Evolutionary conservation across 2,113 vertebrate species (phyloP).

Genomic region (Semicossyphus pulcher): DNA sequence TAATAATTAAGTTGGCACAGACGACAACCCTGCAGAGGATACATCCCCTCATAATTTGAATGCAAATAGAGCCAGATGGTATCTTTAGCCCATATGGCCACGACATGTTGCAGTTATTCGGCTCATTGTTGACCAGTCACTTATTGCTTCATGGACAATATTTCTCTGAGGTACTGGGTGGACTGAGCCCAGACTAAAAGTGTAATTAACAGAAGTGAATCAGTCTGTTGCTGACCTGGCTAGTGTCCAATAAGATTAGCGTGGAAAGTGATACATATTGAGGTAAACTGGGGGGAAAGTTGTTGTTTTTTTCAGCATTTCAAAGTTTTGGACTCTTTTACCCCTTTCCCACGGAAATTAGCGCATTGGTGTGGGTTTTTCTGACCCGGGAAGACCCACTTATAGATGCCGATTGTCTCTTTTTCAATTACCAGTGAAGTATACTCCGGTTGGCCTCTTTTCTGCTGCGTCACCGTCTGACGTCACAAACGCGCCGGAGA

Average conservation of each 20-base stretch:
- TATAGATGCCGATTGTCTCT: no score
- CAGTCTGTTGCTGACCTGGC: neutral
- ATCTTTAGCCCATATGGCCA: slow-evolving; percentile 31
- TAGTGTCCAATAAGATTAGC: slow-evolving; percentile 3
- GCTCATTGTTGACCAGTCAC: slow-evolving; percentile 28
- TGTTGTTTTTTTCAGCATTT: neutral
- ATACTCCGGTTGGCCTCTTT: no score
- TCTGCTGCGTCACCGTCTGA: no score
- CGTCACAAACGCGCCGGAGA: no score
- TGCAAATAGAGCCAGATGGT: slow-evolving; percentile 49
- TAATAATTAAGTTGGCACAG: neutral
- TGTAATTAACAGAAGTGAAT: slow-evolving; percentile 25
- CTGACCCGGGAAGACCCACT: no score
- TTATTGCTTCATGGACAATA: slow-evolving; percentile 1
- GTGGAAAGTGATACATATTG: neutral
- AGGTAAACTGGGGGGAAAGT: no score
- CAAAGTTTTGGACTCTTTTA: neutral
- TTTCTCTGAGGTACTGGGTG: neutral
- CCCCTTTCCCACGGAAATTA: no score
- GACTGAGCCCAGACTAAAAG: neutral
- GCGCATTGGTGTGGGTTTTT: no score
- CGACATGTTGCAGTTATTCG: slow-evolving; percentile 39
- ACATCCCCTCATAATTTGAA: slow-evolving; percentile 20
- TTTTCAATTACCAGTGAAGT: no score
- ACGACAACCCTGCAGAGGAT: neutral